Base-by-base conservation (phyloP, 2,888 invertebrate species). In the Rotaria socialis region DNA sequence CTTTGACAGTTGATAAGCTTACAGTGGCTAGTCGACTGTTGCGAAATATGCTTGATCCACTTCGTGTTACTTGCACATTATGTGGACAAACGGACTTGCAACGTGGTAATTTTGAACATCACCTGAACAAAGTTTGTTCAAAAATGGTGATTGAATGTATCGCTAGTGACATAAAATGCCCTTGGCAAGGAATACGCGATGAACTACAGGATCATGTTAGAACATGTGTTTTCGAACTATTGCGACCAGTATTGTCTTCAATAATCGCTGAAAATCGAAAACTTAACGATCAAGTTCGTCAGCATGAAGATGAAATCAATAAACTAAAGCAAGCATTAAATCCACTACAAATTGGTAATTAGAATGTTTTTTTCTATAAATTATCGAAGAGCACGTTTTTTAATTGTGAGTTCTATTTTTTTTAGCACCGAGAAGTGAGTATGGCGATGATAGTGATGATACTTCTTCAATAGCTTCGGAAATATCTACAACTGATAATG, bases 131-230 rank as follows among this genome's bases (percentile, higher is more conserved):
- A 19, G 24, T 47, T 14, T 80, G 80, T 43, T 47, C 19, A n/a
- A 80, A 80, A n/a, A 3, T n/a, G 4, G 22, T n/a, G 1, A 14
- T 47, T 11, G 0, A 10, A 43, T 80, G 80, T n/a, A 19, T 24
- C 14, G 80, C 80, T n/a, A n/a, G n/a, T 80, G 80, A 80, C 8
- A 47, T 80, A 0, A 80, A 43, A 80, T 80, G 80, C n/a, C 80
- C 80, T 43, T 80, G 80, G 80, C 47, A 47, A 80, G 80, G 80
- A n/a, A 2, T 14, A 47, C 43, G 80, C 24, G 80, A 80, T 47
- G 80, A 80, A 24, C n/a, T 80, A 10, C 47, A 43, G 0, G 24
- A 43, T 47, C 80, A 80, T 80, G 11, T 47, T 7, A 1, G n/a
- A 11, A 47, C 43, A n/a, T 80, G 80, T n/a, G 24, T 80, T 47